Evolutionary conservation across 2,888 invertebrate genomes (phyloP), one percentile per base, ranked within the genome.

Genomic region (Himalopsyche japonica): DNA sequence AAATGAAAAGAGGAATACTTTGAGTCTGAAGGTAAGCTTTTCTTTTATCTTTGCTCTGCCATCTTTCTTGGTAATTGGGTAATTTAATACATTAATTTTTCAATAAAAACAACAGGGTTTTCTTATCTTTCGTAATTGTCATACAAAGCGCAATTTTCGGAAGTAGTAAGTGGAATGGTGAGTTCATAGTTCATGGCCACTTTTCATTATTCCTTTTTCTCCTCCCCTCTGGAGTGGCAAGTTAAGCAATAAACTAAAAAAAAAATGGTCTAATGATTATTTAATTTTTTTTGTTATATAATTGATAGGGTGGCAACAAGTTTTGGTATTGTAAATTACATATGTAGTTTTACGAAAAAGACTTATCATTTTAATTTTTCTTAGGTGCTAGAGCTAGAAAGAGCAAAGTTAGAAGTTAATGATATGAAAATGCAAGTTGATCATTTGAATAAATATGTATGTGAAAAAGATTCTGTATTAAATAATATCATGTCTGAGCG

Each of bases 381-480:
- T 70, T 86, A 92, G 92, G 92, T 92, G 81, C 91, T 93, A 87
- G 92, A 94, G 87, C 88, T 92, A 84, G 92, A 93, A 47, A 92
- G 92, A 88, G 90, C 91, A 0, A 90, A 90, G 49, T 87, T 94
- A 7, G 93, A 94, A 87, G 90, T 91, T 84, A 91, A 91, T 0
- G 92, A 93, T 82, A 88, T 92, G 20, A 89, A 85, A 49, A 77
- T 49, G 48, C 83, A 86, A 81, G 30, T 76, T 5, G 85, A 87
- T 76, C 82, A 85, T 30, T 79, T 82, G 6, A 81, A 79, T n/a
- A 82, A 76, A n/a, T 57, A 70, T 80, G 79, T 76, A 37, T 57
- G 81, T 10, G 86, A 87, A 78, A 87, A 84, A 77, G 82, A 87
- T 27, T 64, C 79, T 84, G 85, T 34, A 87, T 90, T 79, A 89